Evolutionary conservation across 2,888 invertebrate species (phyloP), one percentile per base, ranked within the genome.

Genomic region (Dermolepida albohirtum): DNA sequence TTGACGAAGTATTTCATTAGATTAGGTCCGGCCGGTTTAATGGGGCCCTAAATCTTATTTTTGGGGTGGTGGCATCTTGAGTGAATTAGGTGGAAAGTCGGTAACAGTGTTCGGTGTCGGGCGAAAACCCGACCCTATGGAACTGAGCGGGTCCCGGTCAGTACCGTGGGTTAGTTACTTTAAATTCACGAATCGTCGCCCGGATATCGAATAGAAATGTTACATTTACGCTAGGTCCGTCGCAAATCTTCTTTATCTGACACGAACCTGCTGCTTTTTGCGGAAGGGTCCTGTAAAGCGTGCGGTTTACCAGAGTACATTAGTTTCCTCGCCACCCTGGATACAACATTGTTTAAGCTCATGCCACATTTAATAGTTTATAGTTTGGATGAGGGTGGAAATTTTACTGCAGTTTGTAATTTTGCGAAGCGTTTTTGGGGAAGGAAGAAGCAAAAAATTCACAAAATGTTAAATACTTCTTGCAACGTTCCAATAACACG

Each of bases 201-300:
- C 52, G 50, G 22, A 66, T 66, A 66, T 49, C 39, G 70, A 66
- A 72, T 69, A 70, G 73, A 74, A 74, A 71, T 70, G 73, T 67
- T 69, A 68, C 74, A 73, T 74, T 74, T 72, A 73, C 72, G 68
- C 71, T 68, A 29, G 44, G 74, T 71, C 73, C 66, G 75, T 75
- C 74, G 78, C 78, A 78, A 77, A 78, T 78, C 78, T 78, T 75
- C 74, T 76, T 78, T 77, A 77, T 77, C 77, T 75, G 72, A 72
- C 72, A 68, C 69, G 68, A 73, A 75, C 74, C 74, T 75, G 75
- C 70, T 75, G 75, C 73, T 77, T 75, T 76, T 74, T 75, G 73
- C 72, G 70, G 72, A 44, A 41, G 47, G 62, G 40, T 47, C 17
- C 29, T 16, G 44, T 47, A 16, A 44, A 59, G 29, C 44, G 29